Evolutionary conservation across 2,797 vertebrate species (phyloP).

Genomic region (Lacerta viridis): DNA sequence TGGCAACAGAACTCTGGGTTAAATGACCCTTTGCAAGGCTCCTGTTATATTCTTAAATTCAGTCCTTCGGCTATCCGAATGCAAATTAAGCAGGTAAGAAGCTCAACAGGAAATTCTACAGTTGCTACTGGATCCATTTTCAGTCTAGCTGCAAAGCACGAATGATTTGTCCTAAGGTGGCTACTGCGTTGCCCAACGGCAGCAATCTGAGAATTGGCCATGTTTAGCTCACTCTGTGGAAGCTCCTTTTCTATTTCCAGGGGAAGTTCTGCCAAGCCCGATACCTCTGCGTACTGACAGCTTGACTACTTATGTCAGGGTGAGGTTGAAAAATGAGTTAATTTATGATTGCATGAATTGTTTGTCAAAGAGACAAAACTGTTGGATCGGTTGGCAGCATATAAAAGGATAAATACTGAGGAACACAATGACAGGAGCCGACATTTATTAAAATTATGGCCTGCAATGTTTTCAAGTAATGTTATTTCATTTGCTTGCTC

Average conservation of each 20-base stretch:
- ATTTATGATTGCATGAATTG: slow-evolving; percentile 71
- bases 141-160: not conserved
- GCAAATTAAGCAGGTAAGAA: not conserved
- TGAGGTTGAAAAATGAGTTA: slow-evolving; percentile 73
- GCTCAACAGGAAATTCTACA: not conserved
- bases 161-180: slow-evolving; percentile 46
- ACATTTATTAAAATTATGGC: slow-evolving; percentile 71
- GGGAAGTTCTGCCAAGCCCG: slow-evolving; percentile 59
- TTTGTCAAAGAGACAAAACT: slow-evolving; percentile 73
- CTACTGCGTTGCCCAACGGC: slow-evolving; percentile 25
- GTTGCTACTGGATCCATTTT: not conserved
- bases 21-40: not conserved
- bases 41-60: not conserved
- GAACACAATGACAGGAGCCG: slow-evolving; percentile 66
- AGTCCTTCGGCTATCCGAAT: not conserved
- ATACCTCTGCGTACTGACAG: slow-evolving; percentile 63
- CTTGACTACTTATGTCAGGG: slow-evolving; percentile 71
- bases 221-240: slow-evolving; percentile 55
- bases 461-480: slow-evolving; percentile 69
- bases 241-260: slow-evolving; percentile 62
- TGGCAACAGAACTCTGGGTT: not conserved
- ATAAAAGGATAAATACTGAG: slow-evolving; percentile 70
- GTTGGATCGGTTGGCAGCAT: slow-evolving; percentile 67
- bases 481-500: slow-evolving; percentile 53
- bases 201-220: slow-evolving; percentile 27